Base-by-base conservation (phyloP, 2,888 invertebrate species). In the Spatulosminthurus flaviceps region DNA sequence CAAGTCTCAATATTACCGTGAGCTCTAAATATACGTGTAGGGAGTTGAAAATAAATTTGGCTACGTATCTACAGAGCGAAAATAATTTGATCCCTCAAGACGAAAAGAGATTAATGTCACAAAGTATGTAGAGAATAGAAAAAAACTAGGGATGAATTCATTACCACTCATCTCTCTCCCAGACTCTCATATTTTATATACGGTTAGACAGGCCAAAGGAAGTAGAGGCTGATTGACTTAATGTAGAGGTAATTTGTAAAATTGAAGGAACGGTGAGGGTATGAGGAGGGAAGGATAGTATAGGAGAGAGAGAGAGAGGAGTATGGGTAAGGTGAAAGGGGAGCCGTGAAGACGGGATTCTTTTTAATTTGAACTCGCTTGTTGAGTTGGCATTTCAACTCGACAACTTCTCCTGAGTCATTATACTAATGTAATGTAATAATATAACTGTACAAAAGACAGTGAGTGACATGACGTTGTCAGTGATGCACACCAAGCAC, bases 391-490 rank as follows among this genome's bases (percentile, higher is more conserved):
- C 43, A 76, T 76, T 69, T 67, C 66, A 67, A 76, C 76, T 67
- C 66, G 76, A 67, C 76, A 66, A 69, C 69, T 76, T 61, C 66
- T 76, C 75, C 42, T 76, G 42, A 76, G 76, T 76, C 76, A 76
- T 76, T 76, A 76, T 24, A 76, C 43, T 41, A 67, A 67, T 69
- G 69, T 43, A 76, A 76, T 76, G 66, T 67, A 76, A 76, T 76
- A 67, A 76, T 67, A 42, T 76, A 76, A 69, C 76, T 76, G 76
- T 76, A 76, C 19, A 66, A 9, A 66, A 76, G 66, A 76, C 76
- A 76, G 42, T 76, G 76, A 76, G 76, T 76, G 76, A 76, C 76
- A 76, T 64, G 76, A 76, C 42, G 76, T 75, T 76, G 76, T 76
- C 76, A 76, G 19, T 41, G 75, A 13, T 75, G 41, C 22, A 61